Conservation (phyloP, 1,140 invertebrate species). For the Micrasema minimum region DNA sequence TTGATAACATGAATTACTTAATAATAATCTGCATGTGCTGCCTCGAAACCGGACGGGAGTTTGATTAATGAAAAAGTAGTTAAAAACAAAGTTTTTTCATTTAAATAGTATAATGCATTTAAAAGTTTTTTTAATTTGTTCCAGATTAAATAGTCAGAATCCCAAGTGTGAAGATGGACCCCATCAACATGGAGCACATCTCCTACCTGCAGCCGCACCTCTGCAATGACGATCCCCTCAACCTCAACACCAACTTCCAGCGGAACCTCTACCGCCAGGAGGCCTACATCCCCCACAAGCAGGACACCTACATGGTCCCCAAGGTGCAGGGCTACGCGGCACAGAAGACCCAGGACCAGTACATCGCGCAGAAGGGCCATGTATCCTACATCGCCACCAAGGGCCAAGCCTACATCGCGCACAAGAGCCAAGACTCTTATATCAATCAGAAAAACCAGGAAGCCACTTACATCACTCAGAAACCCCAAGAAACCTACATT, state of each 20-base stretch:
- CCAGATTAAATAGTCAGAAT: background rate
- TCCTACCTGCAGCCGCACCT: constrained; percentile 24
- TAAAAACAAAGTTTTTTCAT: too few relatives aligned
- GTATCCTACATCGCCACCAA: constrained; percentile 28
- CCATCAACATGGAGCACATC: constrained; percentile 36
- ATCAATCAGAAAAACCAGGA: constrained; percentile 33
- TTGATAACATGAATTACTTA: too few relatives aligned
- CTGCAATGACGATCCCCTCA: constrained; percentile 17
- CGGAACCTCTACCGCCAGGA: constrained; percentile 23
- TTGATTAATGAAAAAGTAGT: too few relatives aligned
- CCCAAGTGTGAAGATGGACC: constrained; percentile 16
- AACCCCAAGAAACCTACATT: constrained; percentile 18
- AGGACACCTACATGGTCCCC: constrained; percentile 23
- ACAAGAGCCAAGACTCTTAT: constrained; percentile 27
- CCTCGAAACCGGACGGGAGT: too few relatives aligned
- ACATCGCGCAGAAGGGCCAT: constrained; percentile 22
- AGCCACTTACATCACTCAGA: constrained; percentile 16
- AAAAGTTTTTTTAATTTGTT: background rate
- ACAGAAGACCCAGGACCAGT: constrained; percentile 15
- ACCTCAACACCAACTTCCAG: constrained; percentile 37
- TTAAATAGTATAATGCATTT: too few relatives aligned
- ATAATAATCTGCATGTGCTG: too few relatives aligned
- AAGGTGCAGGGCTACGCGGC: constrained; percentile 7
- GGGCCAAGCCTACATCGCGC: constrained; percentile 29
- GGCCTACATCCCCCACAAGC: constrained; percentile 23